Conservation (phyloP, 2,113 vertebrate genomes). For the Corythaixoides concolor region DNA sequence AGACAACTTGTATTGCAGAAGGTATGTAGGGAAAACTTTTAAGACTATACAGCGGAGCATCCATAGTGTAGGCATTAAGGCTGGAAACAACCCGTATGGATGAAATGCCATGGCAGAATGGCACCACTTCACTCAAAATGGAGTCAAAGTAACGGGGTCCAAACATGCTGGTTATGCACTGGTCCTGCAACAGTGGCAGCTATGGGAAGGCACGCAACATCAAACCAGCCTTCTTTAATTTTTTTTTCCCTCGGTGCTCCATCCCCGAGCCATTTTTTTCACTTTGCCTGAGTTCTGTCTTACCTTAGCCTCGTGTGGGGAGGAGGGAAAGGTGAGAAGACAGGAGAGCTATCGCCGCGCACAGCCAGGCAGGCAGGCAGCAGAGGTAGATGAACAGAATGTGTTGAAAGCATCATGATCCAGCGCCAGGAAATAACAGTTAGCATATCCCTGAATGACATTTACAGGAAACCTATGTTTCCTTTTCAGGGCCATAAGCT, state of each 20-base stretch:
- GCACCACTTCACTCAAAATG: not conserved
- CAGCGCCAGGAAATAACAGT: slow-evolving; percentile 66
- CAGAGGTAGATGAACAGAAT: slow-evolving; percentile 60
- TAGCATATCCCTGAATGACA: slow-evolving; percentile 67
- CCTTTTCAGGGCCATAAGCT: slow-evolving; percentile 67
- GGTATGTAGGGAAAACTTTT: not conserved
- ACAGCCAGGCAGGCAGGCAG: slow-evolving; percentile 62
- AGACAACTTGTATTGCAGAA: not conserved
- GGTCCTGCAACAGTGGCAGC: not conserved
- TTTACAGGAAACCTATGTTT: slow-evolving; percentile 69
- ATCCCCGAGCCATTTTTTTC: not conserved
- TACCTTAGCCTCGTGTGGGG: slow-evolving; percentile 35
- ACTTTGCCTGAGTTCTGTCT: slow-evolving; percentile 2
- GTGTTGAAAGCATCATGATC: slow-evolving; percentile 63
- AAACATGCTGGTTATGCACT: not conserved
- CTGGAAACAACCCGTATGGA: not conserved
- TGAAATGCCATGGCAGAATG: not conserved
- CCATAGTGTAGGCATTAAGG: not conserved
- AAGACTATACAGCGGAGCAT: not conserved
- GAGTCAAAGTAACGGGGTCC: not conserved
- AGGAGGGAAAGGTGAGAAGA: slow-evolving; percentile 47
- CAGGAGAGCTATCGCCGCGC: slow-evolving; percentile 42
- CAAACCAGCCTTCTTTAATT: fast-evolving
- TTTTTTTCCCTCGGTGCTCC: not conserved
- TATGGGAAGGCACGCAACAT: not conserved